Base-by-base conservation (phyloP, 2,113 vertebrate genomes). In the Toxotes chatareus region DNA sequence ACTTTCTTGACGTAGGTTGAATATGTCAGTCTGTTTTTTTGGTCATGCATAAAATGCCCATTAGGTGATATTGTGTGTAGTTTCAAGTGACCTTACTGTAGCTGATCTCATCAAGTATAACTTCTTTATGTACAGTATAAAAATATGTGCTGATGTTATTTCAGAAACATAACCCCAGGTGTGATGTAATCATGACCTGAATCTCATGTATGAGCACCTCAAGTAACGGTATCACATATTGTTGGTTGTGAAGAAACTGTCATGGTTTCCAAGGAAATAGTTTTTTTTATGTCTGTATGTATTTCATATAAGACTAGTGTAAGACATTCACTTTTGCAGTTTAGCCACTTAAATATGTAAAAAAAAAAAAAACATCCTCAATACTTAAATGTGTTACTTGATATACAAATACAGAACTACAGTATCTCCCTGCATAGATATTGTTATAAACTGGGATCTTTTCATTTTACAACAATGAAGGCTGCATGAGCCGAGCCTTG, bases 81-180 rank as follows among this genome's bases (percentile, higher is more conserved):
- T 92, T 86, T 92, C 82, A 94, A 94, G 94, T 94, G 94, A 92
- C 94, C 94, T 95, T 94, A 94, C 79, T 60, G 59, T 90, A 82
- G 80, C 80, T 53, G 83, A 91, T 76, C 75, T 86, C 80, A 86
- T 88, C 75, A 32, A 73, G 68, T 78, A 51, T 82, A 74, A 82
- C 83, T 83, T 67, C 64, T 87, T 66, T 76, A 72, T 91, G 89
- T 84, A 85, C 75, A 81, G 73, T 78, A 74, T 80, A 57, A 71
- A 64, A 21, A 71, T 62, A 72, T 59, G 73, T 76, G 81, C 74
- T 65, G 76, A 59, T 84, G 86, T 83, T 89, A 51, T 74, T 82
- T 82, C 67, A 69, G 77, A 86, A 81, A 72, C 69, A 32, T 68
- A 80, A 57, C 74, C 60, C 79, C 90, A 91, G 87, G 74, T 89